These are phyloP conservation scores for Eulithis prunata DNA, from an alignment of 2,888 invertebrate species.

Conservation along the genomic window DNA sequence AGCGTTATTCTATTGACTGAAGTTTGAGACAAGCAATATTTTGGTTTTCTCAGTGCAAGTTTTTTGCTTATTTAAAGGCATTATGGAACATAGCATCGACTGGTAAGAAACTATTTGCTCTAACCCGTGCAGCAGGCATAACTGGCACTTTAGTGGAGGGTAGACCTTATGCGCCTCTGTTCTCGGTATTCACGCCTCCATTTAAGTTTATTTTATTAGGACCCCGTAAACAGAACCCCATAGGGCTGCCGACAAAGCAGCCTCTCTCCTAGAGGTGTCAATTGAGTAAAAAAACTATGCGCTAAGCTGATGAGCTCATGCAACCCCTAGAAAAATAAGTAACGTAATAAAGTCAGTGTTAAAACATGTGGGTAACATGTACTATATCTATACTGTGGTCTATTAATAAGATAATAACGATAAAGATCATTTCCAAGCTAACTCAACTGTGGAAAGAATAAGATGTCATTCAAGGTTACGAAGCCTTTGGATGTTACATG, in stretches of 20 bases:
- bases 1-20: too few relatives aligned
- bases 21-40: too few relatives aligned
- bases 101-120: neutral
- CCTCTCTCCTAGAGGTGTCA: conserved; percentile 26
- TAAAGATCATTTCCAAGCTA: too few relatives aligned
- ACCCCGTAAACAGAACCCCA: conserved; percentile 17
- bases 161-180: conserved; percentile 15
- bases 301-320: neutral
- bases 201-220: conserved; percentile 29
- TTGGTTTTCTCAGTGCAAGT: too few relatives aligned
- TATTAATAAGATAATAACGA: too few relatives aligned
- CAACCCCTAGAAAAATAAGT: neutral
- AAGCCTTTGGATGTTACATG: conserved; percentile 9
- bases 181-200: conserved; percentile 35
- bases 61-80: too few relatives aligned
- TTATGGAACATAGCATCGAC: neutral
- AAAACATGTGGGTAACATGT: too few relatives aligned
- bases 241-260: conserved; percentile 18
- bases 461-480: neutral
- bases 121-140: neutral
- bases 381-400: too few relatives aligned
- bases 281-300: conserved; percentile 5
- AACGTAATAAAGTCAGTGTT: neutral
- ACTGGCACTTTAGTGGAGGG: conserved; percentile 12
- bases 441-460: neutral